A percentile compares a stretch with the other conserved stretches of the same genome.
Evolutionary conservation across 2,888 invertebrate species (phyloP).

Genomic region (Gortyna flavago): DNA sequence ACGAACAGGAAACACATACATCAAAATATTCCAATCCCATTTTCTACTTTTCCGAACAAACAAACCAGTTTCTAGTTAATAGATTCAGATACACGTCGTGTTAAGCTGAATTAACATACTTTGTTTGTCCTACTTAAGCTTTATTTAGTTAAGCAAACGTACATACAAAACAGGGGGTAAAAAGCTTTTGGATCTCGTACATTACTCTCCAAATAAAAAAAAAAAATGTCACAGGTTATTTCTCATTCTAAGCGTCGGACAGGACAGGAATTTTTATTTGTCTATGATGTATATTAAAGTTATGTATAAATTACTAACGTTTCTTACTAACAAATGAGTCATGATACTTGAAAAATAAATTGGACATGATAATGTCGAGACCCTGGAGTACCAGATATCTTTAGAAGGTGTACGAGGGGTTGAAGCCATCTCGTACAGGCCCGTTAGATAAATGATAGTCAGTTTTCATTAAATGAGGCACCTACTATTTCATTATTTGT

Average conservation of each 20-base stretch:
- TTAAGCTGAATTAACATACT: conserved; percentile 54
- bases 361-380: not conserved
- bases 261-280: too few species aligned
- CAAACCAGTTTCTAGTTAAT: conserved; percentile 36
- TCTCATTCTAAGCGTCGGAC: too few species aligned
- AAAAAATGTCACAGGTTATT: too few species aligned
- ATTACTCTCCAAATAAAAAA: too few species aligned
- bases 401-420: not conserved
- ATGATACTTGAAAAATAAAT: too few species aligned
- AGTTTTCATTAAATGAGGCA: not conserved
- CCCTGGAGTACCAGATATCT: not conserved
- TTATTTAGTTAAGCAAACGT: conserved; percentile 34
- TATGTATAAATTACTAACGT: too few species aligned
- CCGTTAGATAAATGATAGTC: too few species aligned
- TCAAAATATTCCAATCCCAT: not conserved
- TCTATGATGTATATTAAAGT: too few species aligned
- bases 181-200: conserved; percentile 7
- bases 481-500: not conserved
- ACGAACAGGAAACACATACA: not conserved
- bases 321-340: too few species aligned
- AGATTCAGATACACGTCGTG: conserved; percentile 48
- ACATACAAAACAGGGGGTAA: conserved; percentile 9
- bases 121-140: conserved; percentile 42
- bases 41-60: conserved; percentile 11
- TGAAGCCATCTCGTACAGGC: too few species aligned